Evolutionary conservation across 2,797 vertebrate species (phyloP), one percentile per base, ranked within the genome.

Genomic region (Sebastes cheni): DNA sequence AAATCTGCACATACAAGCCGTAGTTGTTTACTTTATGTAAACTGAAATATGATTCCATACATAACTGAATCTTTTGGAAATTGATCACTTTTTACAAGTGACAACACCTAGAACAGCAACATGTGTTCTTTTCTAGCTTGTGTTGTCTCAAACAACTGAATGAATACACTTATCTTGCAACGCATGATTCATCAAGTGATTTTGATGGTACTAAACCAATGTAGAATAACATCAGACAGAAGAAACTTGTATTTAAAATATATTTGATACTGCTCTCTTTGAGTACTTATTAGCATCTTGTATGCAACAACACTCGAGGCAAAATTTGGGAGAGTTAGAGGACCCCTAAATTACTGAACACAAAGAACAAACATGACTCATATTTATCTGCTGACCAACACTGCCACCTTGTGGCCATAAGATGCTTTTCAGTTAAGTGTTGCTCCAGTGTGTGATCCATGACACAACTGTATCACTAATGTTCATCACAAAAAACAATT

Each of bases 341-440:
- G n/a, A 81, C 18, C 10, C 27, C 34, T 22, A 3, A 46, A 25
- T 71, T 6, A 72, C 18, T 67, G n/a, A 70, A 66, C 36, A 58
- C 74, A 55, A 42, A 75, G 2, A 77, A 27, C 20, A 55, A 75
- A 14, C 10, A 6, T 6, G n/a, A 55, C 55, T 56, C 3, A 18
- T 22, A 50, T 34, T 54, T 42, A 73, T 80, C 16, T 73, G 2
- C 67, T 88, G 84, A 69, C 23, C 54, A 69, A 94, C 81, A 93
- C 90, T 93, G 92, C 91, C 94, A 77, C 86, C 39, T 72, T 81
- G 95, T 95, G 95, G 93, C 61, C 75, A 83, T 8, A 13, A 58
- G 2, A 16, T 66, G 65, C 67, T n/a, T n/a, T 46, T n/a, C 56
- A 64, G 7, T 55, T 52, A 76, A 69, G 58, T 80, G 65, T 85